phyloP scores from a whole-genome alignment of 2,888 invertebrate genomes.

The Xanthorhoe spadicearia region DNA sequence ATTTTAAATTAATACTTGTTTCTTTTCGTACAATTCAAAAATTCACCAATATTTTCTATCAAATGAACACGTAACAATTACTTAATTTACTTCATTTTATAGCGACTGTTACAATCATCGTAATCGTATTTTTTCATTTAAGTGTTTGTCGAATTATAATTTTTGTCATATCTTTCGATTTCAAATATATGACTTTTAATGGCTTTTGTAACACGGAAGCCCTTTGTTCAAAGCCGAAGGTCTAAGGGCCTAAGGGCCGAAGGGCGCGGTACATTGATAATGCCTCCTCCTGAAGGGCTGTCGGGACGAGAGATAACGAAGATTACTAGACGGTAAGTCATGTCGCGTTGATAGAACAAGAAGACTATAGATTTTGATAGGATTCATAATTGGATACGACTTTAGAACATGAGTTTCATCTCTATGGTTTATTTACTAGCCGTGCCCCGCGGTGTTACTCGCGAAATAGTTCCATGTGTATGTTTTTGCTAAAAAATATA shows the following conservation, averaged over 20 bases:
- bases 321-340: conserved; percentile 32
- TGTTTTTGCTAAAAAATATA: too few species aligned
- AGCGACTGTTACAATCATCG: too few species aligned
- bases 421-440: neutral
- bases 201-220: neutral
- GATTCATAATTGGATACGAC: conserved; percentile 22
- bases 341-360: conserved; percentile 36
- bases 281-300: conserved; percentile 56
- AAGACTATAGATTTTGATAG: conserved; percentile 26
- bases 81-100: too few species aligned
- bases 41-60: too few species aligned
- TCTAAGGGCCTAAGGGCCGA: conserved; percentile 9
- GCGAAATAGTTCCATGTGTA: too few species aligned
- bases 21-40: too few species aligned
- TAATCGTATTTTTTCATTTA: too few species aligned
- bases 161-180: neutral
- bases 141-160: too few species aligned
- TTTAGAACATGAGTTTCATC: conserved; percentile 3
- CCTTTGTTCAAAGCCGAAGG: neutral
- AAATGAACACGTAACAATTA: too few species aligned
- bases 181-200: neutral
- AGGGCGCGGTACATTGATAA: conserved; percentile 57
- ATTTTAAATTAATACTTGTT: too few species aligned
- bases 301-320: conserved; percentile 46
- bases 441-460: too few species aligned